Conservation (phyloP, 2,888 invertebrate species). For the Microdon myrmicae region DNA sequence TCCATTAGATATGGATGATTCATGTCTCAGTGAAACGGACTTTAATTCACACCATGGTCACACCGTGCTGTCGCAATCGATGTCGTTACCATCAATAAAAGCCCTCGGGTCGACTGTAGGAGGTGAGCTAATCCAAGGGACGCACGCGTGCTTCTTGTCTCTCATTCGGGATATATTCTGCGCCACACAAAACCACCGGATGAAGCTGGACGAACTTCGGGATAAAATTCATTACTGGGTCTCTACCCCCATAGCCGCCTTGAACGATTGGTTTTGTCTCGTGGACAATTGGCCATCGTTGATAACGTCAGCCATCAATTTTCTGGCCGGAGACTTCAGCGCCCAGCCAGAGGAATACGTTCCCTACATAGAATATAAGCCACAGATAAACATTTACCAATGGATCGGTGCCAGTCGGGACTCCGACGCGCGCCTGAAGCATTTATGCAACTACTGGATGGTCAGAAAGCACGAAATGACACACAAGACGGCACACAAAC, state of each 20-base stretch:
- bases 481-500: constrained; percentile 55
- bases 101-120: constrained; percentile 25
- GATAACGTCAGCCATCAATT: constrained; percentile 82
- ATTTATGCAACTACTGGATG: constrained; percentile 84
- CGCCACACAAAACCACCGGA: constrained; percentile 84
- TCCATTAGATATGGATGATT: constrained; percentile 78
- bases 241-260: constrained; percentile 81
- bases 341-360: constrained; percentile 87
- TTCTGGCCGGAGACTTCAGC: constrained; percentile 84
- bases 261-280: constrained; percentile 82
- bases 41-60: constrained; percentile 27
- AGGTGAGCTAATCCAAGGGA: constrained; percentile 79
- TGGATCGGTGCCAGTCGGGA: constrained; percentile 97
- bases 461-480: constrained; percentile 70
- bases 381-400: constrained; percentile 71
- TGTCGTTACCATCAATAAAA: constrained; percentile 10
- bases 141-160: constrained; percentile 87
- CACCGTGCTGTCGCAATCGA: constrained; percentile 2
- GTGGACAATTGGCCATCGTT: constrained; percentile 80
- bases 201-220: constrained; percentile 80
- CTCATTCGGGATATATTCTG: constrained; percentile 88
- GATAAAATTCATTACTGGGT: constrained; percentile 79
- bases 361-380: constrained; percentile 86
- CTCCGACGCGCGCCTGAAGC: constrained; percentile 79
- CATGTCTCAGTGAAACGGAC: constrained; percentile 37